These are phyloP conservation scores for Drosophila triauraria DNA, from an alignment of 1,140 invertebrate species.

Conservation along the genomic window DNA sequence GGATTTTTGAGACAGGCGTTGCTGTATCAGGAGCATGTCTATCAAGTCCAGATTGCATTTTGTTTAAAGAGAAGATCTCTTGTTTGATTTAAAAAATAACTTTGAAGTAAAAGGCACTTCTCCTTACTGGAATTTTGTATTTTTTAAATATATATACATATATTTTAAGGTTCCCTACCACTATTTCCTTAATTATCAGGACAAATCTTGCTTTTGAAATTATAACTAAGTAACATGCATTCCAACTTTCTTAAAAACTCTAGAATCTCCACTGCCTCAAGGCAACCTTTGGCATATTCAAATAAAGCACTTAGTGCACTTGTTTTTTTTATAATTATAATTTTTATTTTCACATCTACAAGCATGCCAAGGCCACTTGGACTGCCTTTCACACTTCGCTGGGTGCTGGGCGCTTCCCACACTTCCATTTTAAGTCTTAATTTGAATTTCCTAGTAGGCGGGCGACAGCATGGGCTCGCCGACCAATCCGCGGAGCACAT, in stretches of 20 bases:
- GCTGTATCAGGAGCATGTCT: background rate
- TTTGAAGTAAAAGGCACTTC: background rate
- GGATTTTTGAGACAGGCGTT: background rate
- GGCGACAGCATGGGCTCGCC: constrained; percentile 88
- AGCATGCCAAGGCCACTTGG: constrained; percentile 23
- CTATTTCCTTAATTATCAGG: background rate
- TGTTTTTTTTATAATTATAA: constrained; percentile 9
- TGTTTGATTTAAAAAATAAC: background rate
- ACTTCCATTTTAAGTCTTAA: constrained; percentile 1
- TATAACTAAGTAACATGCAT: background rate
- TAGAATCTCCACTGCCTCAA: background rate
- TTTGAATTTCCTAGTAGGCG: constrained; percentile 69
- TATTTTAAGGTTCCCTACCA: background rate
- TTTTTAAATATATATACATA: too few relatives aligned
- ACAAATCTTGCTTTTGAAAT: background rate
- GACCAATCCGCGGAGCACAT: constrained; percentile 91
- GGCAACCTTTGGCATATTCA: constrained; percentile 1
- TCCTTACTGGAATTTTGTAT: too few relatives aligned
- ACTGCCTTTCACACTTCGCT: constrained; percentile 34
- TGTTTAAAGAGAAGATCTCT: background rate
- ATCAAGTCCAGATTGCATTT: background rate
- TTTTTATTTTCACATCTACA: constrained; percentile 44
- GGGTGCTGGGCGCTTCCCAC: background rate
- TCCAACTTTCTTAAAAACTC: background rate
- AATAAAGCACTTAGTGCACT: constrained; percentile 11